Evolutionary conservation across 2,797 vertebrate genomes (phyloP).

Genomic region (Sphenopsis melanotis): DNA sequence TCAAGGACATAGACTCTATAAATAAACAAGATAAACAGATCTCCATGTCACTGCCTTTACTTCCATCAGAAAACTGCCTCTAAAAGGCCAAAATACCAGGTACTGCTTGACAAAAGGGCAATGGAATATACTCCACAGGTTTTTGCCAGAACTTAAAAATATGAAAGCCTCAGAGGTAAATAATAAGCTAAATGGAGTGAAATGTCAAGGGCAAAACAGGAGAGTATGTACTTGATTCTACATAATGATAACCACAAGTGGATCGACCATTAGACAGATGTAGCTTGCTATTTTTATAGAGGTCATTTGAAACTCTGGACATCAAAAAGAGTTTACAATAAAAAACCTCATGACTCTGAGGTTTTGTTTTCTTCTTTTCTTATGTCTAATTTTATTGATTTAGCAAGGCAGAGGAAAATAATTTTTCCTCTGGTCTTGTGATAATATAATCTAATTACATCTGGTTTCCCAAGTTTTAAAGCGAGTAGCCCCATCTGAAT

Average conservation of each 20-base stretch:
- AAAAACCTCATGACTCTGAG: fast-evolving
- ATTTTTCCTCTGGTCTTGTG: background rate
- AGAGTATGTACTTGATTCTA: background rate
- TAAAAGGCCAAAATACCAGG: background rate
- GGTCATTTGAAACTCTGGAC: background rate
- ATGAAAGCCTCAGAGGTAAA: background rate
- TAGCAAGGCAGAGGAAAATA: background rate
- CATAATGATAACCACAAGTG: background rate
- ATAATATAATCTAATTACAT: background rate
- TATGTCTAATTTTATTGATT: background rate
- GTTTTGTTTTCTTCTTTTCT: background rate
- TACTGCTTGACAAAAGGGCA: background rate
- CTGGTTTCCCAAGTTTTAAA: background rate
- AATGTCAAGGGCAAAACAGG: background rate
- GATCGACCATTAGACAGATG: background rate
- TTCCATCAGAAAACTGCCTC: background rate
- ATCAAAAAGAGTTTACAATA: background rate
- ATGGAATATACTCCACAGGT: background rate
- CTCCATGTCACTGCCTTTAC: background rate
- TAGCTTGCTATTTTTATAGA: background rate
- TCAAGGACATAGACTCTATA: background rate
- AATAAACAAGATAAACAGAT: background rate
- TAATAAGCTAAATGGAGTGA: background rate
- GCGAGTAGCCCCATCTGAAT: background rate
- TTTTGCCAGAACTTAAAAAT: background rate